Evolutionary conservation across 1,140 invertebrate species (phyloP).

Genomic region (Oedothorax gibbosus): DNA sequence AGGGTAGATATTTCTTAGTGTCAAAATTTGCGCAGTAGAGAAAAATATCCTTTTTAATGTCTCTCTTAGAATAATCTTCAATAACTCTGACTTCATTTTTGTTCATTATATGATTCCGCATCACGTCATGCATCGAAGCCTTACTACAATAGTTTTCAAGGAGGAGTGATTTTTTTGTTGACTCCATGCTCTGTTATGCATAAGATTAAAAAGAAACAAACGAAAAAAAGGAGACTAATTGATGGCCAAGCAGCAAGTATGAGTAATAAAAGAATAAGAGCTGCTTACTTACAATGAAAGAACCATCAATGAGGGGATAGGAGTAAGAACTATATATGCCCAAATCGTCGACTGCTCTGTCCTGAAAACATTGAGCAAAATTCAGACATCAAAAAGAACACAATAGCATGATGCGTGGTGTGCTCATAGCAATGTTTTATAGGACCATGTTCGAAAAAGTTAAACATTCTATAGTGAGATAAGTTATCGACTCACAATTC

Average conservation of each 20-base stretch:
- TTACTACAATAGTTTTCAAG: background rate
- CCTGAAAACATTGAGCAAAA: conserved; percentile 46
- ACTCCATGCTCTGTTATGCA: background rate
- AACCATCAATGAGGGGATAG: conserved; percentile 53
- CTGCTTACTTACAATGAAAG: conserved; percentile 58
- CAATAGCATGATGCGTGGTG: background rate
- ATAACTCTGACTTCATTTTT: too few species aligned
- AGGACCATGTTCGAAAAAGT: too few species aligned
- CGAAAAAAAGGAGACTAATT: background rate
- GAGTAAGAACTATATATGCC: conserved; percentile 58
- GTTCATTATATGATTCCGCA: too few species aligned
- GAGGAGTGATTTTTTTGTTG: background rate
- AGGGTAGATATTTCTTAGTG: too few species aligned
- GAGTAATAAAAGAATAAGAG: conserved; percentile 9
- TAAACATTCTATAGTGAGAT: too few species aligned
- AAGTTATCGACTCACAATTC: too few species aligned
- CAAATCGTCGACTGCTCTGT: conserved; percentile 51
- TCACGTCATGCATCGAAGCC: too few species aligned
- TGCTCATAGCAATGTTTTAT: conserved; percentile 38
- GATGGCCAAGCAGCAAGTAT: conserved; percentile 52
- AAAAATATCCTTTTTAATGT: too few species aligned
- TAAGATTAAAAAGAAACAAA: background rate
- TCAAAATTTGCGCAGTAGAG: too few species aligned
- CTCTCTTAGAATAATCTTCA: too few species aligned
- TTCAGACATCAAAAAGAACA: background rate